Base-by-base conservation (phyloP, 2,113 vertebrate species). In the Potamarius usumacintae region DNA sequence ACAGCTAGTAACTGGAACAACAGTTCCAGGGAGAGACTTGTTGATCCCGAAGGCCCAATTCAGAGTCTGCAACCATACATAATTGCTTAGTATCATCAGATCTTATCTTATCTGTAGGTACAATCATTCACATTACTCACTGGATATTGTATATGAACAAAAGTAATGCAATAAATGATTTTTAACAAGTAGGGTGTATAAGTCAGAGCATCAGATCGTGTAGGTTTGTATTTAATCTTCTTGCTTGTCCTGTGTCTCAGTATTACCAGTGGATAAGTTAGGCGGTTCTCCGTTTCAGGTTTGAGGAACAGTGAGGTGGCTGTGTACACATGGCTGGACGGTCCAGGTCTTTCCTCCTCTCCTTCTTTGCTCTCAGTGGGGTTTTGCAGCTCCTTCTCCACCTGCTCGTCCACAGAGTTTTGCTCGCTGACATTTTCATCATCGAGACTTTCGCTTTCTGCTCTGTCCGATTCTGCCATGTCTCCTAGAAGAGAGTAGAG, bases 21-120 rank as follows among this genome's bases (percentile, higher is more conserved):
- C 57, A 27, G 58, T 30, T 30, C 30, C 95, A 0, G 97, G 96
- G 65, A 98, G 94, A 6, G 88, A 88, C 30, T 91, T 94, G 92
- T 97, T 98, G 91, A 96, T 96, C 5, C 98, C 98, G 27, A 96
- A 95, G 0, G 94, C 94, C 97, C 97, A 97, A 0, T 95, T 92
- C 87, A 97, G 92, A 78, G 92, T 95, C 98, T 99, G 82, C 6
- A 92, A 88, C 14, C 63, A 88, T 48, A 85, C 89, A 1, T 52
- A 2, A 52, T 2, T 30, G 9, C n/a, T 30, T 17, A 62, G 10
- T 65, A 53, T 67, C 10, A 69, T 69, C 82, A 83, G 10, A 27
- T 50, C 27, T 34, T 34, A 48, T 50, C 18, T 76, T 11, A 53
- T 77, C 50, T 15, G 22, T n/a, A n/a, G 50, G 12, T 7, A 53